Evolutionary conservation across 2,113 vertebrate genomes (phyloP), one percentile per base, ranked within the genome.

Genomic region (Eudyptes chrysolophus): DNA sequence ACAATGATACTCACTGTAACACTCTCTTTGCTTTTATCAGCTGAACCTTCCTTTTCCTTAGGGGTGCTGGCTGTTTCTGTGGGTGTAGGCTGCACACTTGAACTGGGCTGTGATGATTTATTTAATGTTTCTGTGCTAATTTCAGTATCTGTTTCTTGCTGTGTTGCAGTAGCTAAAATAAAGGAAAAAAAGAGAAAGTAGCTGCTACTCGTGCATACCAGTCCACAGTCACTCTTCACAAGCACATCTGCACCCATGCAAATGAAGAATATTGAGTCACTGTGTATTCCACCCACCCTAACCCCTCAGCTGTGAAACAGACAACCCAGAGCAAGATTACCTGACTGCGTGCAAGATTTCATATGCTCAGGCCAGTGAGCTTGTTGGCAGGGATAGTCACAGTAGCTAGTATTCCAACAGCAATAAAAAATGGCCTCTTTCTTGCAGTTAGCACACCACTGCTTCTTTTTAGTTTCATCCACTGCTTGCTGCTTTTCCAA

Each of bases 321-420:
- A 11, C 72, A 68, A 44, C 49, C 72, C 29, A 12, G 7, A 21
- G 55, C 54, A 18, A 46, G 48, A 3, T 82, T 99, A 99, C 99
- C 99, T 98, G 99, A 99, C 97, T 99, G 99, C 26, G 99, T 99
- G 96, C 99, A 99, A 80, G 99, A 99, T 94, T 99, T 99, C 99
- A 99, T 99, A 70, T 99, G 99, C 96, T 99, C 99, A 3, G 99
- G 99, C 99, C 99, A 99, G 97, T 99, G 99, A 20, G 99, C 99
- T 96, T 99, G 99, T 96, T 99, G 99, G 96, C 99, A 99, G 71
- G 99, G 99, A 92, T 99, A 99, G 97, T 99, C 99, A 15, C 99
- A 99, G 97, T 99, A 99, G 98, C 99, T 99, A 34, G 99, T 99
- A 83, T 99, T 99, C 99, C 99, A 99, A 97, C 99, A 99, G 98